Conservation (phyloP, 2,797 vertebrate species). For the Lagodon rhomboides region DNA sequence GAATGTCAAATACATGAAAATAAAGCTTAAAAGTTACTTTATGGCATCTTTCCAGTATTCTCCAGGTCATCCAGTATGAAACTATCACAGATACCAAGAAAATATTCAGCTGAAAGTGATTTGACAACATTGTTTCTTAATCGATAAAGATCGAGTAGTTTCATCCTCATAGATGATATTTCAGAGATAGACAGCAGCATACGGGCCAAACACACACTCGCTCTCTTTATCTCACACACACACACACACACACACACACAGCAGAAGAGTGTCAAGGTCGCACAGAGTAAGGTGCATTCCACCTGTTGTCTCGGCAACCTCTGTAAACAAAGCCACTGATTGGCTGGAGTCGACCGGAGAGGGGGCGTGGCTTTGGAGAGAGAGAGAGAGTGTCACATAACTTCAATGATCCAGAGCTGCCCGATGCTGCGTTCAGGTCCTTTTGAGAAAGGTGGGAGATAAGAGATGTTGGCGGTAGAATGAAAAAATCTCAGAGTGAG, state of each 20-base stretch:
- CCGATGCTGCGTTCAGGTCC: constrained; percentile 35
- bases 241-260: background rate
- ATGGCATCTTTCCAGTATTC: no score
- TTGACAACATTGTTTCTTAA: no score
- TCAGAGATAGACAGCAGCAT: no score
- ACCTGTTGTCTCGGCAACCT: constrained; percentile 58
- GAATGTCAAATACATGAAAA: no score
- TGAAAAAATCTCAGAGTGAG: background rate
- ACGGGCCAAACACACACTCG: no score
- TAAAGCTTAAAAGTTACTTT: no score
- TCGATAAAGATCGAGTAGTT: no score
- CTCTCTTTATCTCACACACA: background rate
- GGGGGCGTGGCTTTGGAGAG: background rate
- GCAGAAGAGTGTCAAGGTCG: constrained; percentile 48
- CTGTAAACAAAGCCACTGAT: constrained; percentile 41
- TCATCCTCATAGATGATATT: no score
- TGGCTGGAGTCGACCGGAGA: constrained; percentile 18
- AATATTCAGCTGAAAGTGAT: no score
- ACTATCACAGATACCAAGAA: no score
- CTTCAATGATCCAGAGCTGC: background rate
- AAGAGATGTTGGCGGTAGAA: background rate
- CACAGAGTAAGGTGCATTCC: constrained; percentile 46
- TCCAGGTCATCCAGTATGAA: no score
- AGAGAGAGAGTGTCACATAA: constrained; percentile 13
- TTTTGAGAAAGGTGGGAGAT: background rate